These are phyloP conservation scores for Chaetodon trifasciatus DNA, from an alignment of 2,797 vertebrate species.

Conservation along the genomic window DNA sequence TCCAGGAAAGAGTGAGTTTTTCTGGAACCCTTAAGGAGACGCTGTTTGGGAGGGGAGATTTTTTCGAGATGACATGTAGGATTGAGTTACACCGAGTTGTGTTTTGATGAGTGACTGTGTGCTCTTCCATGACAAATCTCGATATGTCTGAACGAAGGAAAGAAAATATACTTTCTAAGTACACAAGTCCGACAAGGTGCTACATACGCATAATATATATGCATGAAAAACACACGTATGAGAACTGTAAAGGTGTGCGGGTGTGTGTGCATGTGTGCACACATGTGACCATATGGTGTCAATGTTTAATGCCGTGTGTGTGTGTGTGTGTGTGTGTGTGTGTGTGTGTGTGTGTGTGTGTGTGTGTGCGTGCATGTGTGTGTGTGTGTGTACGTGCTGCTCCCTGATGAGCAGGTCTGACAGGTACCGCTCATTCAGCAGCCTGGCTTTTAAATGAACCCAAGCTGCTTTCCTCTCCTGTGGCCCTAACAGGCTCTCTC, in stretches of 20 bases:
- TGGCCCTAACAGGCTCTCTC: slow-evolving; percentile 93
- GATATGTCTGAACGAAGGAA: slow-evolving; percentile 65
- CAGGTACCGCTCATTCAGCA: slow-evolving; percentile 93
- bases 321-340: slow-evolving; percentile 13
- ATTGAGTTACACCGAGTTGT: slow-evolving; percentile 81
- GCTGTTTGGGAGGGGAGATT: slow-evolving; percentile 70
- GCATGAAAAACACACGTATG: slow-evolving; percentile 16
- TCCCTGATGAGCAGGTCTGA: slow-evolving; percentile 87
- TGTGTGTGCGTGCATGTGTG: background rate
- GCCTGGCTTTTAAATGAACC: slow-evolving; percentile 94
- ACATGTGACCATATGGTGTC: slow-evolving; percentile 71
- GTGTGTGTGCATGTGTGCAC: slow-evolving; percentile 5
- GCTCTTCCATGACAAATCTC: slow-evolving; percentile 72
- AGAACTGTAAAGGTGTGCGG: slow-evolving; percentile 24
- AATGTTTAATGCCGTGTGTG: slow-evolving; percentile 69
- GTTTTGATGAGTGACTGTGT: slow-evolving; percentile 77
- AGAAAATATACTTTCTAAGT: slow-evolving; percentile 64
- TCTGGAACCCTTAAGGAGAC: slow-evolving; percentile 77
- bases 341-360: background rate
- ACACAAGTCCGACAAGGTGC: slow-evolving; percentile 59
- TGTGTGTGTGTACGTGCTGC: slow-evolving; percentile 31
- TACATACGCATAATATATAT: slow-evolving; percentile 60
- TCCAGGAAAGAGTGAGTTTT: slow-evolving; percentile 74
- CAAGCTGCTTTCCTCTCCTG: slow-evolving; percentile 91
- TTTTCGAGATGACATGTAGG: slow-evolving; percentile 79